Percentiles rank a stretch among this genome's conserved stretches.
phyloP scores from a whole-genome alignment of 2,797 vertebrate species.

The Coreius guichenoti region DNA sequence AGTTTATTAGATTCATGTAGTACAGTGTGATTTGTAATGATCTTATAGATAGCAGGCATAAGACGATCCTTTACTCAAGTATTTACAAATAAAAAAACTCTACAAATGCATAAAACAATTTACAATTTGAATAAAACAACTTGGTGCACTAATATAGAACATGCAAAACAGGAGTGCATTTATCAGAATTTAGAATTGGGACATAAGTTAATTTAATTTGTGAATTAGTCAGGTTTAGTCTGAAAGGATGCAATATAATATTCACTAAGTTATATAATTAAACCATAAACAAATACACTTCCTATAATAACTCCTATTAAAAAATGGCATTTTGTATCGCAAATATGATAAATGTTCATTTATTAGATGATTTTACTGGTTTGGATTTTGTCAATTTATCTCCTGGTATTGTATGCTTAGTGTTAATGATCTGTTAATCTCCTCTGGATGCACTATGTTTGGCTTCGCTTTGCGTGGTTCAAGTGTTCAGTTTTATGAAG shows the following conservation, averaged over 20 bases:
- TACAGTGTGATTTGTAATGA: too few relatives aligned
- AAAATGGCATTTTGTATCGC: background rate
- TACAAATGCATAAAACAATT: background rate
- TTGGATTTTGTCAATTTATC: background rate
- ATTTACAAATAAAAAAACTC: background rate
- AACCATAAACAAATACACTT: background rate
- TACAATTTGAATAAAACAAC: background rate
- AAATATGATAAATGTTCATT: background rate
- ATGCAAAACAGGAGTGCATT: background rate
- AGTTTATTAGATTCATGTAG: too few relatives aligned
- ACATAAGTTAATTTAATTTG: background rate
- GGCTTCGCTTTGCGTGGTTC: conserved; percentile 20
- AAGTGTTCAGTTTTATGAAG: conserved; percentile 23
- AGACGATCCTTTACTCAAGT: background rate
- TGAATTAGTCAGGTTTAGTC: background rate
- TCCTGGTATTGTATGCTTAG: conserved; percentile 1
- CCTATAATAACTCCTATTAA: background rate
- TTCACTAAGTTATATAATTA: background rate
- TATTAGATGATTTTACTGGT: background rate
- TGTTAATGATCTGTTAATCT: conserved; percentile 26
- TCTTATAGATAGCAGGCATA: too few relatives aligned
- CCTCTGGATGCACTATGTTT: conserved; percentile 22
- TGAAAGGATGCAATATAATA: background rate
- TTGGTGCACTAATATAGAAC: too few relatives aligned
- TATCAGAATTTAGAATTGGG: background rate